Evolutionary conservation across 2,888 invertebrate species (phyloP), one percentile per base, ranked within the genome.

Genomic region (Yponomeuta malinellus): DNA sequence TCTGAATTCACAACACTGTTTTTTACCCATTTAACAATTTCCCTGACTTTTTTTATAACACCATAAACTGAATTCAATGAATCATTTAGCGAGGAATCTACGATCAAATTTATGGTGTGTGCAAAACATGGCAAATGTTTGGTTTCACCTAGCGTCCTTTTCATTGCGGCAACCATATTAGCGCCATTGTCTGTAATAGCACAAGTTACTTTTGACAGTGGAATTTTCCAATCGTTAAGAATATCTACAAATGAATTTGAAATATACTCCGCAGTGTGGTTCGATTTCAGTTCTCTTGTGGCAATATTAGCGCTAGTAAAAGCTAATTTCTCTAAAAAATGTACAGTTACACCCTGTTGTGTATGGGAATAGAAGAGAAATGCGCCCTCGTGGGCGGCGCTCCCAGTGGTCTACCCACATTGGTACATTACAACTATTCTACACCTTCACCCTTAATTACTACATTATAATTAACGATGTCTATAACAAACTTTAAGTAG

Each of bases 91-190:
- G 69, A 48, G 15, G 29, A 48, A 43, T 67, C 67, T 15, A 67
- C 67, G 37, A 67, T 43, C 43, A 43, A 23, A 71, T 71, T 71
- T 67, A 68, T 67, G 15, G 68, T 71, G 68, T 71, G 64, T 59
- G 69, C 71, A 73, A 73, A 71, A 71, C 73, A 73, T 33, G 73
- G 70, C 66, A 73, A 71, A 71, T 73, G 71, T 71, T 73, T 73
- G 59, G 29, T 52, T 63, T 73, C 71, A 69, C 71, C 71, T 59
- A 73, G 66, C 64, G 63, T 48, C 69, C 48, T 72, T 71, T 71
- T 71, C 12, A 72, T 69, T 29, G n/a, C n/a, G n/a, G 71, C 70
- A 63, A 69, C 70, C 63, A 73, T 65, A 69, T 70, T 68, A 71
- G 69, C 70, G 66, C 37, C 71, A 70, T 73, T 73, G 63, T 73